Evolutionary conservation across 2,888 invertebrate species (phyloP).

Genomic region (Sympetrum striolatum): DNA sequence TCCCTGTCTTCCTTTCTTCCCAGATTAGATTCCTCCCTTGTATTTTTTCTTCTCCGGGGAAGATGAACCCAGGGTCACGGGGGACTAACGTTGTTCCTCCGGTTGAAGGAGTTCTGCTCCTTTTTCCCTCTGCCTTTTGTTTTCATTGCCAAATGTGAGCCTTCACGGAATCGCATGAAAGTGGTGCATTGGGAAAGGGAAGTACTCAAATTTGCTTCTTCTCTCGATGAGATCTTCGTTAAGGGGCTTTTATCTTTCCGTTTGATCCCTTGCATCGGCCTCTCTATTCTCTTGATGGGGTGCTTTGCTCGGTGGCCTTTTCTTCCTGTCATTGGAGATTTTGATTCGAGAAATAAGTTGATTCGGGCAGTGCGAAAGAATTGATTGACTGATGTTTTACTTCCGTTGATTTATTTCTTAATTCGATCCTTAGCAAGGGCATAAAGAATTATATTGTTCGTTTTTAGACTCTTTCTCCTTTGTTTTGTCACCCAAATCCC

Average conservation of each 20-base stretch:
- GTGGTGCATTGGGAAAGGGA: neutral
- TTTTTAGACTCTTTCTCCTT: too few species aligned
- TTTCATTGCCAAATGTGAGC: conserved; percentile 27
- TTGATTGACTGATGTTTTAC: too few species aligned
- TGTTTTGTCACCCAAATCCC: too few species aligned
- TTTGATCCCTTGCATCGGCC: neutral
- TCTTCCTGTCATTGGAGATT: too few species aligned
- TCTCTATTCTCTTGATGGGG: neutral
- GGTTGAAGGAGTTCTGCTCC: neutral
- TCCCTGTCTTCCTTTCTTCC: neutral
- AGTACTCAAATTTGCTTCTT: neutral
- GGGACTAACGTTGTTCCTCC: neutral
- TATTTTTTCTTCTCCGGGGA: neutral
- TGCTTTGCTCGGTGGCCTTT: neutral
- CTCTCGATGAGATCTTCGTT: neutral
- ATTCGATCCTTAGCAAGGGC: too few species aligned
- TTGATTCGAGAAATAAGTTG: too few species aligned
- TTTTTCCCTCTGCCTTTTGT: neutral
- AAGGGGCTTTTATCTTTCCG: neutral
- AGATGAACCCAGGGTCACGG: conserved; percentile 26
- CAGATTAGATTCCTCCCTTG: neutral
- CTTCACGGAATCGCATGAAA: neutral
- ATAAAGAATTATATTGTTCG: too few species aligned
- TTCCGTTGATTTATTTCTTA: too few species aligned
- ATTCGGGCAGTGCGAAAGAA: too few species aligned